phyloP scores from a whole-genome alignment of 2,888 invertebrate species.

The Phania funesta region DNA sequence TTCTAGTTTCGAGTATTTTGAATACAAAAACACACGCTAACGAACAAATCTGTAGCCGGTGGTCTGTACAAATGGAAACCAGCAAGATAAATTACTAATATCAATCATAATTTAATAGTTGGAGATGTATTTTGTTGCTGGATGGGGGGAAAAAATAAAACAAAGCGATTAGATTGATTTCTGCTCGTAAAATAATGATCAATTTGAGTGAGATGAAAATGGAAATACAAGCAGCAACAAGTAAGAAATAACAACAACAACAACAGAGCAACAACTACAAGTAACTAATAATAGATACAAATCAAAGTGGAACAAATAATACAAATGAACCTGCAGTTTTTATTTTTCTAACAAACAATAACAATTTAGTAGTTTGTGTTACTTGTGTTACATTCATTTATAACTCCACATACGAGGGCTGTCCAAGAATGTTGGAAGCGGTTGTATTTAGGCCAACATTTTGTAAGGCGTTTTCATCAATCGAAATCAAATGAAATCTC shows the following conservation, averaged over 20 bases:
- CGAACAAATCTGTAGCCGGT: neutral
- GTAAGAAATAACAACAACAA: slow-evolving; percentile 20
- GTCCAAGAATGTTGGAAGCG: neutral
- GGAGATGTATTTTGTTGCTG: neutral
- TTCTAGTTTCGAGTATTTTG: slow-evolving; percentile 12
- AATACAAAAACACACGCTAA: neutral
- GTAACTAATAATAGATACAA: slow-evolving; percentile 57
- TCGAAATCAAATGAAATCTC: too few species aligned
- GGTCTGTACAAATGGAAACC: neutral
- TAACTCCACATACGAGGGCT: neutral
- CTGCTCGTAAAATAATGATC: slow-evolving; percentile 61
- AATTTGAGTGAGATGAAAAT: slow-evolving; percentile 41
- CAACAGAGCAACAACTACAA: slow-evolving; percentile 25
- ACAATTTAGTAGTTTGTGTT: slow-evolving; percentile 26
- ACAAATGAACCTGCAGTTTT: slow-evolving; percentile 10
- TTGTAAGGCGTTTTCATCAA: too few species aligned
- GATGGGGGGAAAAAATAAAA: slow-evolving; percentile 19
- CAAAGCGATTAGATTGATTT: slow-evolving; percentile 58
- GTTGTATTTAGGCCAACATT: neutral
- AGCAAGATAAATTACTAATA: slow-evolving; percentile 50
- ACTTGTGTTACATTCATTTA: neutral
- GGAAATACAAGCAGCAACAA: slow-evolving; percentile 38
- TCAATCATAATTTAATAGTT: slow-evolving; percentile 60
- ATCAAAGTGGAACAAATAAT: slow-evolving; percentile 61
- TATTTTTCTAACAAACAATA: slow-evolving; percentile 14